A percentile compares a stretch with the other conserved stretches of the same genome.
These are phyloP conservation scores for Saguinus midas DNA, from an alignment of 2,113 vertebrate species.

Conservation along the genomic window DNA sequence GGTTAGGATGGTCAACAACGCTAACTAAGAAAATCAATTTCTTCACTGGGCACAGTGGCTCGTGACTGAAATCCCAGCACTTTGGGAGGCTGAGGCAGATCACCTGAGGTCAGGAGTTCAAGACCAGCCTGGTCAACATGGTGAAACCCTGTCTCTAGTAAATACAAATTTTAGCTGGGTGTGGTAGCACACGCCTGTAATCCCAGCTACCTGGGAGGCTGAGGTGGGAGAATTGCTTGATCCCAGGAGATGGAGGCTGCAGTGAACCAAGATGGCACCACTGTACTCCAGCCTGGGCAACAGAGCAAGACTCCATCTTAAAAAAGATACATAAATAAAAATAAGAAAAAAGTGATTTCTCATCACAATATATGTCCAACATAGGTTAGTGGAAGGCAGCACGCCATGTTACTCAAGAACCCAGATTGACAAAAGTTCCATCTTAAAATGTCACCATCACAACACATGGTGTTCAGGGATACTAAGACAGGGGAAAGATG, in stretches of 20 bases:
- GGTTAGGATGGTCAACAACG: neutral
- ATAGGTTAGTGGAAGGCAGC: neutral
- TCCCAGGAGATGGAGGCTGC: too few species aligned
- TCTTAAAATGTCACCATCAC: neutral
- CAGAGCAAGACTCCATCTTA: too few species aligned
- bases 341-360: neutral
- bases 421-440: neutral
- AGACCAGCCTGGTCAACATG: too few species aligned
- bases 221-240: too few species aligned
- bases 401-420: neutral
- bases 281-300: accelerated
- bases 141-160: too few species aligned
- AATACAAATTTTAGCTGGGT: too few species aligned
- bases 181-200: too few species aligned
- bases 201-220: too few species aligned
- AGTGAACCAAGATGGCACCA: too few species aligned
- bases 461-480: neutral
- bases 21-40: neutral
- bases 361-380: neutral
- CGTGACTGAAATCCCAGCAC: too few species aligned
- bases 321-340: neutral
- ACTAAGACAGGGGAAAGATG: neutral
- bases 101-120: too few species aligned
- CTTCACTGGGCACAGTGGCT: neutral
- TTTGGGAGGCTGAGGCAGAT: too few species aligned